These are phyloP conservation scores for Enteromius fasciolatus DNA, from an alignment of 2,797 vertebrate genomes.

Conservation along the genomic window DNA sequence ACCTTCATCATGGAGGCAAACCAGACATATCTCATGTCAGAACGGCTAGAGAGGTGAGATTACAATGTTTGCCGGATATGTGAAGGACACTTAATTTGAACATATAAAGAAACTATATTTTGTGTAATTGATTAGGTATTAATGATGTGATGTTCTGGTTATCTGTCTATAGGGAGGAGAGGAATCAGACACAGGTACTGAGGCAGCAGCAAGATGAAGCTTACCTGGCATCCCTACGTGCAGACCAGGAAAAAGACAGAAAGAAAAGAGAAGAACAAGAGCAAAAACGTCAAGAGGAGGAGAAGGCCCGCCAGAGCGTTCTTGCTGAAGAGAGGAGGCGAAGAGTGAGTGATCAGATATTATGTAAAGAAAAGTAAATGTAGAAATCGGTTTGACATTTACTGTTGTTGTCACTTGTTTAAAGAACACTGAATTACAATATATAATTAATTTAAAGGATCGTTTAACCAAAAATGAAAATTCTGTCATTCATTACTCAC, in stretches of 20 bases:
- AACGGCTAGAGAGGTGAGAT: constrained; percentile 90
- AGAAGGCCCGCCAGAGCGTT: constrained; percentile 87
- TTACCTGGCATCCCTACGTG: constrained; percentile 89
- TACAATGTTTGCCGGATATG: neutral
- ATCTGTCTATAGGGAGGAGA: constrained; percentile 85
- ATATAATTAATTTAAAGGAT: neutral
- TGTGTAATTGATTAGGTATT: neutral
- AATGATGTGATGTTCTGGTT: neutral
- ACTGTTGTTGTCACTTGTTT: too few relatives aligned
- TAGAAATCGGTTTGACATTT: neutral
- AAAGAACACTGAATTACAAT: neutral
- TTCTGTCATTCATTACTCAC: neutral
- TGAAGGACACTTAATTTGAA: neutral
- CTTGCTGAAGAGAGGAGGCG: constrained; percentile 90
- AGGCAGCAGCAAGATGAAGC: constrained; percentile 98
- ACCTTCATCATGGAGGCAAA: constrained; percentile 99
- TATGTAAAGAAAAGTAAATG: neutral
- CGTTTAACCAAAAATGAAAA: neutral
- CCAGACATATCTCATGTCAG: constrained; percentile 94
- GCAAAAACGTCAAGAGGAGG: constrained; percentile 88
- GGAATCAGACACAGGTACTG: constrained; percentile 96
- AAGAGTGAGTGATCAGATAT: constrained; percentile 76
- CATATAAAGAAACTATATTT: neutral
- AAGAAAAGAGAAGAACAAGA: constrained; percentile 94
- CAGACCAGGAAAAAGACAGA: constrained; percentile 96